Percentiles rank a stretch among this genome's conserved stretches.
Evolutionary conservation across 2,888 invertebrate genomes (phyloP).

Genomic region (Drymonia ruficornis): DNA sequence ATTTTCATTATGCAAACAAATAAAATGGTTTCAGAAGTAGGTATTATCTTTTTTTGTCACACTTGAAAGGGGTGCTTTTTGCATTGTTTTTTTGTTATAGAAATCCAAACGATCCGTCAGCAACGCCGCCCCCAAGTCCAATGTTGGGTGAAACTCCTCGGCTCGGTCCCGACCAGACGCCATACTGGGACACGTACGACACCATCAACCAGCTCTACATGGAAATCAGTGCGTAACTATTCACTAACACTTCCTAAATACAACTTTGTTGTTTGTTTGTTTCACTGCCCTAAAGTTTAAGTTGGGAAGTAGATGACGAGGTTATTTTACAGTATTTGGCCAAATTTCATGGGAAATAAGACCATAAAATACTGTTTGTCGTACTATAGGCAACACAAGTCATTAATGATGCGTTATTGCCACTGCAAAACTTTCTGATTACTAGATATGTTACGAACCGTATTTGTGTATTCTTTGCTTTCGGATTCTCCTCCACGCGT

Average conservation of each 20-base stretch:
- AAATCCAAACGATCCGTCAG: constrained; percentile 87
- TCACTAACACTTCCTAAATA: constrained; percentile 7
- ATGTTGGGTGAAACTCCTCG: constrained; percentile 69
- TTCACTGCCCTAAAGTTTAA: too few species aligned
- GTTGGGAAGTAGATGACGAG: too few species aligned
- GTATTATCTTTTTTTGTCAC: too few species aligned
- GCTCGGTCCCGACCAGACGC: constrained; percentile 81
- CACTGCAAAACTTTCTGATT: constrained; percentile 32
- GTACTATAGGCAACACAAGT: too few species aligned
- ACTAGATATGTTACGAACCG: constrained; percentile 24
- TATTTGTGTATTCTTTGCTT: constrained; percentile 20
- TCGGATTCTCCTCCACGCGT: constrained; percentile 20
- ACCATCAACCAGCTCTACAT: constrained; percentile 95
- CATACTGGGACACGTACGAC: constrained; percentile 96
- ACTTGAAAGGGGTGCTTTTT: neutral
- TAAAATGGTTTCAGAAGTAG: too few species aligned
- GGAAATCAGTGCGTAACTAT: constrained; percentile 87
- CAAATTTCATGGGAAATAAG: too few species aligned
- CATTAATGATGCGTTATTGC: constrained; percentile 6
- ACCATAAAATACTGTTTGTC: neutral
- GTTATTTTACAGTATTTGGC: neutral
- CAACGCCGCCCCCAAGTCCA: constrained; percentile 83
- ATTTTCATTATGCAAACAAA: too few species aligned
- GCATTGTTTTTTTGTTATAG: constrained; percentile 56
- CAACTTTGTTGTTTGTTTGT: too few species aligned